Evolutionary conservation across 2,113 vertebrate genomes (phyloP), one percentile per base, ranked within the genome.

Genomic region (Elgaria multicarinata): DNA sequence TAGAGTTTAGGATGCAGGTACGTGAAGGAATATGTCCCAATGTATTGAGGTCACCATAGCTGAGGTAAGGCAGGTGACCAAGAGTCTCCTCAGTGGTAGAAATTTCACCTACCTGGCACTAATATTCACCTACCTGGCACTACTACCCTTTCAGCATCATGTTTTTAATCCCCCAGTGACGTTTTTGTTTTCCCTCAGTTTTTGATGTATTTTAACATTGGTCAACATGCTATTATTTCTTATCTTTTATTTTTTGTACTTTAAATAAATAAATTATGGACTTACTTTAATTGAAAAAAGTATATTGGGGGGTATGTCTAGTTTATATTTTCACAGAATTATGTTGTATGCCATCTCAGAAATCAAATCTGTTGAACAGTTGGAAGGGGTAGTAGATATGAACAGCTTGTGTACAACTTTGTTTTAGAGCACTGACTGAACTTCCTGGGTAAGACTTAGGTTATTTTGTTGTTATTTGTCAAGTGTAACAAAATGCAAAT

Each of bases 391-490:
- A 50, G 12, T 24, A 50, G 1, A 14, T 84, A 50, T 84, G 58
- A 71, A 50, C 1, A 12, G 28, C 33, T 71, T 84, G 33, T 84
- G 31, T 83, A 44, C 6, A 83, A 31, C 64, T 46, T 67, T 82
- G 16, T 28, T 66, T 33, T 46, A 67, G 3, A 67, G 81, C n/a
- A 83, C 62, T 66, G 42, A 13, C 31, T 8, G 13, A 36, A 36
- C 4, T n/a, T 36, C 2, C 69, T n/a, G 69, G 33, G 33, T 72
- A 13, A 77, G 26, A 1, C 76, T 69, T 46, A 84, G 28, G 14
- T 71, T 71, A 44, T 26, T 26, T 26, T 84, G 44, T 69, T 89
- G 55, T 18, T 90, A 4, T 87, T 91, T 55, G 7, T 81, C 79
- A 89, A 50, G 64, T 88, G 58, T 26, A 87, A 20, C 44, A 74